Evolutionary conservation across 2,888 invertebrate species (phyloP), one percentile per base, ranked within the genome.

Genomic region (Hoplodrina blanda): DNA sequence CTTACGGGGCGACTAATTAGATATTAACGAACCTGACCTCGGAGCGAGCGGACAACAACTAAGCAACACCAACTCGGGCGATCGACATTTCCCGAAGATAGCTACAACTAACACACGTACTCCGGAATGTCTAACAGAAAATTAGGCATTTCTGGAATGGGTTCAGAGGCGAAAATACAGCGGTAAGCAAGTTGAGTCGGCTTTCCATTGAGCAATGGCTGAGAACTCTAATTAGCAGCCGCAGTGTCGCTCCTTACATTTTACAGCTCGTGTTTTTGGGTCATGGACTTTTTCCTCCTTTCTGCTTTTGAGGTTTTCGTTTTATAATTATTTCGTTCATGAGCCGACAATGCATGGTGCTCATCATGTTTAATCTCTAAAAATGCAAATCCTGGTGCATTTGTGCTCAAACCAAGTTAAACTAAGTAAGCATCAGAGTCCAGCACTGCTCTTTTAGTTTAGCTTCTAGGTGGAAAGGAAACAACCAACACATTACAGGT

Each of bases 151-250:
- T 71, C 62, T 64, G 49, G 54, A 76, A 76, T 67, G 44, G 62
- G 20, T 62, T 63, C 60, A 53, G 54, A 57, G 50, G 41, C 57
- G 13, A 62, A 69, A 66, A 61, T 63, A 53, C 59, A 52, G 69
- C 46, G 30, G 15, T 50, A 53, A 67, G 59, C 37, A 33, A 73
- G 65, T 64, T 66, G 53, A 25, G 64, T 49, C 55, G 50, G 60
- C 37, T 70, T 66, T 41, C 37, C 67, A 69, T 46, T 69, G 65
- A 74, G 72, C 65, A 69, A 37, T 59, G 55, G 49, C 60, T 69
- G 41, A 66, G 75, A 71, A 66, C 63, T 54, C 73, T 84, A 84
- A 84, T 84, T 81, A 81, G 82, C 62, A 69, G 67, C 50, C 25
- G 52, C 67, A 60, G 52, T 50, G 65, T 66, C 59, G 52, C 77